Conservation (phyloP, 1,140 invertebrate species). For the Phocides pigmalion region DNA sequence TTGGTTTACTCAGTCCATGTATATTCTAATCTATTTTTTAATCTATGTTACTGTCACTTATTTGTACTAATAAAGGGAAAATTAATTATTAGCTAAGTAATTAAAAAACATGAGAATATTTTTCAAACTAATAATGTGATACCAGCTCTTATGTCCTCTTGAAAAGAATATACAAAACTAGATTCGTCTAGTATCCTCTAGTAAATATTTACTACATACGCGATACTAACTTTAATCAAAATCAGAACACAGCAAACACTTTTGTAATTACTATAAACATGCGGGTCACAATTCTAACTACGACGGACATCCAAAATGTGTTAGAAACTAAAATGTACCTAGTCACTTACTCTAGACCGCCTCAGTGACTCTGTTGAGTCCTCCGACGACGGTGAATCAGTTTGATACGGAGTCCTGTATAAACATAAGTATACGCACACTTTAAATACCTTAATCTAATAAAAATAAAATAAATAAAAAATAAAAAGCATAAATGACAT, state of each 20-base stretch:
- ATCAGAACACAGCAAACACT: neutral
- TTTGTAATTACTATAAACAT: neutral
- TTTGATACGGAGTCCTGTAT: conserved; percentile 4
- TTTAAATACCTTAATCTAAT: conserved; percentile 5
- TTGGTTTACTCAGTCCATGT: too few relatives aligned
- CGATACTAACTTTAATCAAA: neutral
- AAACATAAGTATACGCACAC: conserved; percentile 18
- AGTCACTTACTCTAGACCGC: conserved; percentile 19
- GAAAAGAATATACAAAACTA: too few relatives aligned
- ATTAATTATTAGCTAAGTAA: too few relatives aligned
- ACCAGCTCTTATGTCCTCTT: too few relatives aligned
- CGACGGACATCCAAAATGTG: conserved; percentile 25
- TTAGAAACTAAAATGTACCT: conserved; percentile 24
- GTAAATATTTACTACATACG: too few relatives aligned
- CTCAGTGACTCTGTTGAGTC: conserved; percentile 5
- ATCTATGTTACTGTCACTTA: too few relatives aligned
- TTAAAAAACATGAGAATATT: too few relatives aligned
- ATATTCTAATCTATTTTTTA: too few relatives aligned
- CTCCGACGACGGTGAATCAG: neutral
- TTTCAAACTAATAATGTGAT: too few relatives aligned
- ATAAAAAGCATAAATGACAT: neutral
- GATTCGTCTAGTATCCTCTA: too few relatives aligned
- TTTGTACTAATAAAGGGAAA: too few relatives aligned
- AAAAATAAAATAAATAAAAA: conserved; percentile 2
- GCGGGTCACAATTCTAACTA: conserved; percentile 14